These are phyloP conservation scores for Psilopsiagon aymara DNA, from an alignment of 2,113 vertebrate species.

Conservation along the genomic window DNA sequence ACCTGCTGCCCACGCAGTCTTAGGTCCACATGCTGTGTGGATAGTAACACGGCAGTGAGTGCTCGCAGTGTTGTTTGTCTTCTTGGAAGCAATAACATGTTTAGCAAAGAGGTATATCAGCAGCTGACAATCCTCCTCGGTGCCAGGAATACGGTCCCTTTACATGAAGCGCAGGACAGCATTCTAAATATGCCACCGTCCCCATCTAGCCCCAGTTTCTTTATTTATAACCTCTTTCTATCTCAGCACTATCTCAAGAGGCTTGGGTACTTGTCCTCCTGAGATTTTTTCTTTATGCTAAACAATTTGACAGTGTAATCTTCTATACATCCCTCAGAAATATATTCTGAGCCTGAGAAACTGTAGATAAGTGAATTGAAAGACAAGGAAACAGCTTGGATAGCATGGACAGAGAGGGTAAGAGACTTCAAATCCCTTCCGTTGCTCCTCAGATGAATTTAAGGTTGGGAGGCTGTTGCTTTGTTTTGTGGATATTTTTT, in stretches of 20 bases:
- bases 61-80: not conserved
- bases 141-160: not conserved
- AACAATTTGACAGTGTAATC: conserved; percentile 29
- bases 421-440: not conserved
- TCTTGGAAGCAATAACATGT: not conserved
- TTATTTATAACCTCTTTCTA: conserved; percentile 50
- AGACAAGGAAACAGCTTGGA: not conserved
- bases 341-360: not conserved
- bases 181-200: not conserved
- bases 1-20: fast-evolving
- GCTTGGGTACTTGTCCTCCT: not conserved
- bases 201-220: not conserved
- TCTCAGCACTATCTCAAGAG: not conserved
- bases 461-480: not conserved
- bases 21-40: not conserved
- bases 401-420: not conserved
- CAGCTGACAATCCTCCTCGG: not conserved
- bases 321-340: not conserved
- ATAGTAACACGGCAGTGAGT: not conserved
- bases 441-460: not conserved
- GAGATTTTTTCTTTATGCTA: not conserved
- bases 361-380: not conserved
- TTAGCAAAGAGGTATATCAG: not conserved
- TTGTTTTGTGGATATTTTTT: not conserved
- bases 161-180: conserved; percentile 8